phyloP scores from a whole-genome alignment of 23 tunicate species.

The Ascidia mentula region DNA sequence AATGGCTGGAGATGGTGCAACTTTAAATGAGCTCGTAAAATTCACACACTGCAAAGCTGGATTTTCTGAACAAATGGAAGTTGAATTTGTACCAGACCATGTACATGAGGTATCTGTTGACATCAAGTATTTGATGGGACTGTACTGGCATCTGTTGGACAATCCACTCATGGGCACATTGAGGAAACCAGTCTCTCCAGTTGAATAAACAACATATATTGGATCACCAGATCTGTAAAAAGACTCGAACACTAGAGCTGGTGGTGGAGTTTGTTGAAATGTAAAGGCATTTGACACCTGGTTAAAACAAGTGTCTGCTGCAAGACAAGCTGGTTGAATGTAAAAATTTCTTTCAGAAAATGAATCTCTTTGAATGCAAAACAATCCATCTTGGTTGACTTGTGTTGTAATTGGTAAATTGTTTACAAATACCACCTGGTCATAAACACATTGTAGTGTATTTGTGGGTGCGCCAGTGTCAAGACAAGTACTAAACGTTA shows the following conservation, averaged over 20 bases:
- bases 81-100: conserved; percentile 5
- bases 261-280: conserved; percentile 28
- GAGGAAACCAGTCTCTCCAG: conserved; percentile 27
- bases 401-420: conserved; percentile 23
- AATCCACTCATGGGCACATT: conserved; percentile 35
- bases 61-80: conserved; percentile 19
- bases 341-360: conserved; percentile 49
- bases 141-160: conserved; percentile 44
- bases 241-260: background rate
- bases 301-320: conserved; percentile 38
- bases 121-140: conserved; percentile 43
- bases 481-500: conserved; percentile 39
- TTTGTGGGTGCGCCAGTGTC: conserved; percentile 21
- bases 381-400: conserved; percentile 41
- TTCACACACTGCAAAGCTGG: conserved; percentile 27
- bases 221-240: conserved; percentile 37
- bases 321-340: conserved; percentile 25
- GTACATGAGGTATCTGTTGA: conserved; percentile 21
- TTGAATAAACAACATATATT: conserved; percentile 19
- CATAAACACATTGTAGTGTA: conserved; percentile 30
- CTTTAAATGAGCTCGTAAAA: conserved; percentile 38
- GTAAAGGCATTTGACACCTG: conserved; percentile 7
- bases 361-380: conserved; percentile 52
- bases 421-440: conserved; percentile 60
- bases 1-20: conserved; percentile 15